phyloP scores from a whole-genome alignment of 2,888 invertebrate genomes.

The Ryuthela nishihirai region DNA sequence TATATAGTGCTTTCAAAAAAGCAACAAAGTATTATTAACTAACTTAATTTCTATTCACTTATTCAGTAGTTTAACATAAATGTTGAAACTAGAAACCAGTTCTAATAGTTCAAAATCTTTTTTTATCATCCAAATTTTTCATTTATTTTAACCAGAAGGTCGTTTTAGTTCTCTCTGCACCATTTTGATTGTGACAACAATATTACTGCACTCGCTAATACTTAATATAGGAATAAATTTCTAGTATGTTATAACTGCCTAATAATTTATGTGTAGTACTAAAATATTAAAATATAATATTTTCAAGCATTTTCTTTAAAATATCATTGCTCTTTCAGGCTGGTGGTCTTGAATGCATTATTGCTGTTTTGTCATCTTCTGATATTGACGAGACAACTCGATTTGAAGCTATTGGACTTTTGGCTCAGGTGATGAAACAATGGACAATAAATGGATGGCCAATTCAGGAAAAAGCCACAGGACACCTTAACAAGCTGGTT shows the following conservation, averaged over 20 bases:
- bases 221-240: neutral
- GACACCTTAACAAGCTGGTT: slow-evolving; percentile 6
- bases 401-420: slow-evolving; percentile 24
- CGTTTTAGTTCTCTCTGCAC: no score
- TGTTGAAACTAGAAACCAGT: no score
- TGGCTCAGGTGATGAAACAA: slow-evolving; percentile 28
- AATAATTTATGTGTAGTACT: no score
- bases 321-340: slow-evolving; percentile 3
- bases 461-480: slow-evolving; percentile 14
- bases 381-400: slow-evolving; percentile 24
- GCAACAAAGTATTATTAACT: no score
- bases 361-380: slow-evolving; percentile 7
- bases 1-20: no score
- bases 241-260: no score
- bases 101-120: no score
- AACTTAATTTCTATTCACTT: no score
- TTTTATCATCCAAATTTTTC: no score
- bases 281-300: neutral
- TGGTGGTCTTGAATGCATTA: slow-evolving; percentile 11
- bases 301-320: neutral
- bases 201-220: neutral
- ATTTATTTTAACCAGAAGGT: no score
- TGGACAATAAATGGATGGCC: slow-evolving; percentile 23
- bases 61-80: no score
- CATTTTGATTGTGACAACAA: neutral